Evolutionary conservation across 2,888 invertebrate genomes (phyloP).

Genomic region (Sphaerophoria rueppellii): DNA sequence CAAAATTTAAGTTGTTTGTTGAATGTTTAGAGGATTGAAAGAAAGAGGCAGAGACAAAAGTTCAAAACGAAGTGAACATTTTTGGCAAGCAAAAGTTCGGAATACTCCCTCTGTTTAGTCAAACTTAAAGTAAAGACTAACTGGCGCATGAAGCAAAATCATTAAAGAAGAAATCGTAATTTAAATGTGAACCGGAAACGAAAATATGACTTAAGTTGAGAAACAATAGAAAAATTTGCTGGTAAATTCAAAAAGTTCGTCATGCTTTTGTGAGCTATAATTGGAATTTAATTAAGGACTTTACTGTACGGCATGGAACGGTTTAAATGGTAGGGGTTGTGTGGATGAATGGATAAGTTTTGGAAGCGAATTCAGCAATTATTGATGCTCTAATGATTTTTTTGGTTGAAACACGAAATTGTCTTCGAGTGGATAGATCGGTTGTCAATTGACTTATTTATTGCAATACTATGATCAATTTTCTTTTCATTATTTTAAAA

Average conservation of each 20-base stretch:
- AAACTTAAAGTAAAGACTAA: conserved; percentile 24
- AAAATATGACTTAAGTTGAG: conserved; percentile 13
- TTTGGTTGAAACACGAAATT: no score
- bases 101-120: not conserved
- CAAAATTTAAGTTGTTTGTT: conserved; percentile 36
- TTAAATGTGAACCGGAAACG: not conserved
- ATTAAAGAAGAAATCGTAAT: not conserved
- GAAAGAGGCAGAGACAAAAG: not conserved
- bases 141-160: not conserved
- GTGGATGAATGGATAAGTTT: no score
- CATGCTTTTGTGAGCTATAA: conserved; percentile 7
- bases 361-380: no score
- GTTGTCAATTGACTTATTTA: no score
- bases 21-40: conserved; percentile 17
- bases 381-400: no score
- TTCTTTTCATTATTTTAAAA: no score
- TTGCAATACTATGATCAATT: no score
- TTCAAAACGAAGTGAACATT: conserved; percentile 18
- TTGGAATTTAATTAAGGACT: conserved; percentile 21
- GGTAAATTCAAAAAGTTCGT: conserved; percentile 9
- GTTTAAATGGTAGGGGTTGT: no score
- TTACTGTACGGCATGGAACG: not conserved
- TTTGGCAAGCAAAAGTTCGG: conserved; percentile 8
- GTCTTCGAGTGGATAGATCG: no score
- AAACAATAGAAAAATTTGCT: conserved; percentile 15